Conservation (phyloP, 35 echinoderm and acorn worm genomes). For the Apostichopus californicus region DNA sequence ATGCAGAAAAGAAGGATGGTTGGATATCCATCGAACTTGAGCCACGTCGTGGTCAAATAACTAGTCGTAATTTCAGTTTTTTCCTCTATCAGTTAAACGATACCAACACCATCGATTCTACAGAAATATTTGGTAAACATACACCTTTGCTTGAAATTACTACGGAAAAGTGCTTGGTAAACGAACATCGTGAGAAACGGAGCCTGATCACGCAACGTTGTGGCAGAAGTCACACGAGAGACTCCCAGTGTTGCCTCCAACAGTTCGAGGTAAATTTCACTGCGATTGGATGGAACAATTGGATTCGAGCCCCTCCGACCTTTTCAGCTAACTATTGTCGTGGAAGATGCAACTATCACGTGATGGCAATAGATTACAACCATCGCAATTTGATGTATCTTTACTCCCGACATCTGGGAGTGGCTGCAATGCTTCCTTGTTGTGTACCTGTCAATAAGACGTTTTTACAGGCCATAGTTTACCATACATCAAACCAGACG, state of each 20-base stretch:
- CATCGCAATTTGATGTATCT: neutral
- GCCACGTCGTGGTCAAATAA: neutral
- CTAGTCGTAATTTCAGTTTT: neutral
- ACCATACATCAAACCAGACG: neutral
- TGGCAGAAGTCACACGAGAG: no score
- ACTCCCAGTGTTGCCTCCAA: constrained; percentile 5
- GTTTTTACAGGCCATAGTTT: neutral
- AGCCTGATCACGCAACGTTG: neutral
- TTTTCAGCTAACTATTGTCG: neutral
- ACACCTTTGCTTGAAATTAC: neutral
- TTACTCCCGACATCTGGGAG: neutral
- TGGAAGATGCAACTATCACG: neutral
- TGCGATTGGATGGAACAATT: neutral
- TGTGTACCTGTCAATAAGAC: neutral
- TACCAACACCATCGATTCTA: neutral
- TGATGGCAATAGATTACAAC: neutral
- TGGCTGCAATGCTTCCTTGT: neutral
- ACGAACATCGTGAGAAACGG: neutral
- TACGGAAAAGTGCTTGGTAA: neutral
- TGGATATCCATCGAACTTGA: constrained; percentile 4
- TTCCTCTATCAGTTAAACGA: neutral
- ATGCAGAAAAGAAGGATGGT: neutral
- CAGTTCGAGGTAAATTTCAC: constrained; percentile 7
- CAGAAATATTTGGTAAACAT: neutral
- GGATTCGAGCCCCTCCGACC: neutral